Conservation (phyloP, 2,888 invertebrate genomes). For the Cerceris ruficornis region DNA sequence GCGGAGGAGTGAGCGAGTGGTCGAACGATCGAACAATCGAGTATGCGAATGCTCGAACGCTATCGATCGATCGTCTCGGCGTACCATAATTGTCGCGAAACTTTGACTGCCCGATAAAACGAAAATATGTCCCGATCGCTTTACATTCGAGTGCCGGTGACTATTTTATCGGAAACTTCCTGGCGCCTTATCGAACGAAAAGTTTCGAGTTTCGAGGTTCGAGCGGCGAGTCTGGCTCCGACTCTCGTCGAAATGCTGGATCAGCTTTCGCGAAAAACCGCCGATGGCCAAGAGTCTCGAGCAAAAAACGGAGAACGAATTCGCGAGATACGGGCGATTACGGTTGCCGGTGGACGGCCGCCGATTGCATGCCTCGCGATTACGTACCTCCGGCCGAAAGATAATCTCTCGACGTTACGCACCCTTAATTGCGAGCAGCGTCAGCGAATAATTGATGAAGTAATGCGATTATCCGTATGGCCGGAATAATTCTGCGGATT, state of each 20-base stretch:
- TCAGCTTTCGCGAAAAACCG: no score
- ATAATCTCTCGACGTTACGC: conserved; percentile 55
- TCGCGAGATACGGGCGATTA: not conserved
- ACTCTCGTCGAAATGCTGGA: not conserved
- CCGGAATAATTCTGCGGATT: conserved; percentile 64
- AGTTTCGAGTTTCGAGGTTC: not conserved
- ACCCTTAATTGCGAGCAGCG: conserved; percentile 68
- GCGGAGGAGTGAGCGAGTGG: not conserved
- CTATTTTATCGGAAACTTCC: conserved; percentile 13
- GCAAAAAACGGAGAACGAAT: not conserved
- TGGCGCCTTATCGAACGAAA: not conserved
- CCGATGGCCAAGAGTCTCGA: not conserved
- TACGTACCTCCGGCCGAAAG: conserved; percentile 44
- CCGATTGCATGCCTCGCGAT: conserved; percentile 32
- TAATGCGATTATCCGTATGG: conserved; percentile 68
- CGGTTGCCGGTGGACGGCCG: conserved; percentile 16
- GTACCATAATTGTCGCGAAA: conserved; percentile 9
- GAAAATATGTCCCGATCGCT: conserved; percentile 16
- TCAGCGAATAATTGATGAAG: conserved; percentile 70
- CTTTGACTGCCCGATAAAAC: conserved; percentile 21
- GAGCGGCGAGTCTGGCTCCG: not conserved
- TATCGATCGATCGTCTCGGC: not conserved
- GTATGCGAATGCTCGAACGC: not conserved
- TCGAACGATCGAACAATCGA: not conserved
- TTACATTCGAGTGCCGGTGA: not conserved